A percentile compares a stretch with the other conserved stretches of the same genome.
Conservation (phyloP, 2,888 invertebrate genomes). For the Scaptomyza polygonia region DNA sequence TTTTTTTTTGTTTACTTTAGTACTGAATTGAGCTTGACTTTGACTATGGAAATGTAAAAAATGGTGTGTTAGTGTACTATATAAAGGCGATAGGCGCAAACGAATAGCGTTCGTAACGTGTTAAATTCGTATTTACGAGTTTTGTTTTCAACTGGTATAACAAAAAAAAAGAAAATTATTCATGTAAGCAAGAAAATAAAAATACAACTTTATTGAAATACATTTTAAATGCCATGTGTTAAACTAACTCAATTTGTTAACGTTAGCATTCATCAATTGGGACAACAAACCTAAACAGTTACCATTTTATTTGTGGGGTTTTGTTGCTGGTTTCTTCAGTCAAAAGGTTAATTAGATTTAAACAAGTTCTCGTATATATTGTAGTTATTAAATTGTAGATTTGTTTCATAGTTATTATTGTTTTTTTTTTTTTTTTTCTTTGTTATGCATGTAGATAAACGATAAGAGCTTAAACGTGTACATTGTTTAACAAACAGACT, state of each 20-base stretch:
- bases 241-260: constrained; percentile 34
- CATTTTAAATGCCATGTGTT: constrained; percentile 34
- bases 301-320: background rate
- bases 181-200: constrained; percentile 4
- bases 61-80: constrained; percentile 4
- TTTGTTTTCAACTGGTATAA: constrained; percentile 23
- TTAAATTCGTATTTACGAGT: constrained; percentile 68
- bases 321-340: constrained; percentile 63
- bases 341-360: constrained; percentile 62
- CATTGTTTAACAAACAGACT: constrained; percentile 79
- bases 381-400: constrained; percentile 42
- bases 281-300: constrained; percentile 39
- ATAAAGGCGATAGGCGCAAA: constrained; percentile 44
- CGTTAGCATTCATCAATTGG: constrained; percentile 42
- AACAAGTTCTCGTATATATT: constrained; percentile 53
- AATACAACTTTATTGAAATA: constrained; percentile 15
- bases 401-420: background rate
- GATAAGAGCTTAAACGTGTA: constrained; percentile 78
- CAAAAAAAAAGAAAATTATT: constrained; percentile 21
- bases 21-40: constrained; percentile 31
- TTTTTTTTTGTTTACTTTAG: background rate
- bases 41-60: constrained; percentile 27
- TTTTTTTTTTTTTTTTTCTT: background rate
- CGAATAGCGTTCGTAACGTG: constrained; percentile 67
- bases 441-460: constrained; percentile 78